Conservation (phyloP, 2,113 vertebrate genomes). For the Phodopus roborovskii region DNA sequence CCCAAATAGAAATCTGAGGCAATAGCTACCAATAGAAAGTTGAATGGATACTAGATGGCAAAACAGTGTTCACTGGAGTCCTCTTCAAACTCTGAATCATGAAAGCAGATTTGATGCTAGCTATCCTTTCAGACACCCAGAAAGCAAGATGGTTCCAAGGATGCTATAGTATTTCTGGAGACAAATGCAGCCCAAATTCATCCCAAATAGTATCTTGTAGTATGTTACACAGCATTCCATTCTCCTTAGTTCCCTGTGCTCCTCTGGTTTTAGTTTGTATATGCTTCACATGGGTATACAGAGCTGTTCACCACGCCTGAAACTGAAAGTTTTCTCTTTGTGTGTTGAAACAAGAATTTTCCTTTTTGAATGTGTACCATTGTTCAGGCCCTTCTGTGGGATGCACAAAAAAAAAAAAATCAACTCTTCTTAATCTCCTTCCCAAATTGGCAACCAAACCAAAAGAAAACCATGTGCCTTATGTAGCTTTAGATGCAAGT, state of each 20-base stretch:
- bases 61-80: neutral
- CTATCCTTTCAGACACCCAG: neutral
- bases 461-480: neutral
- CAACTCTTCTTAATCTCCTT: neutral
- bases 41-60: neutral
- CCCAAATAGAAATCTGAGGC: no score
- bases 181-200: no score
- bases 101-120: neutral
- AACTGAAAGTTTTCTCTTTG: neutral
- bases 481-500: neutral
- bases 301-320: neutral
- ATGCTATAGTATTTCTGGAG: neutral
- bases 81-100: neutral
- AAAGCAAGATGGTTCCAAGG: neutral
- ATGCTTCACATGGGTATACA: neutral
- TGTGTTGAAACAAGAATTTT: neutral
- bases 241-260: neutral
- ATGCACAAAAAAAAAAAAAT: neutral
- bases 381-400: neutral
- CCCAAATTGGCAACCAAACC: neutral
- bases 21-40: neutral
- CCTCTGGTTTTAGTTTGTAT: neutral
- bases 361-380: neutral
- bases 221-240: neutral
- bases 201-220: neutral